A percentile compares a stretch with the other conserved stretches of the same genome.
These are phyloP conservation scores for Helleia helle DNA, from an alignment of 2,888 invertebrate species.

Conservation along the genomic window DNA sequence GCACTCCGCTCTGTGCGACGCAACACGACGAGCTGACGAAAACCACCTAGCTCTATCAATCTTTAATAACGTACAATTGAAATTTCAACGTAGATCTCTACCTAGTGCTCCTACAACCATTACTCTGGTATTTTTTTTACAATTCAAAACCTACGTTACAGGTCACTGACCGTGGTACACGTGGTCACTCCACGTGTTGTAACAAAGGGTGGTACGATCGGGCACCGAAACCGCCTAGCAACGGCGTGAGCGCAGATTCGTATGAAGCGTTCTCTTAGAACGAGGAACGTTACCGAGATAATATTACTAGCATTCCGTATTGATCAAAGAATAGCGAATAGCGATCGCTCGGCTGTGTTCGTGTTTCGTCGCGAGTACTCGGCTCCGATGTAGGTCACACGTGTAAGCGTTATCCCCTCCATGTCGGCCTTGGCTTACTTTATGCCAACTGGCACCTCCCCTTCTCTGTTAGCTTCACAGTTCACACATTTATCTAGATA, in stretches of 20 bases:
- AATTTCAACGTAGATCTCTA: not conserved
- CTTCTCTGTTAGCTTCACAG: constrained; percentile 35
- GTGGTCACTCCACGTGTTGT: constrained; percentile 37
- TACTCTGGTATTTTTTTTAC: not conserved
- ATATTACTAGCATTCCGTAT: constrained; percentile 37
- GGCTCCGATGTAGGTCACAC: constrained; percentile 69
- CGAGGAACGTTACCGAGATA: constrained; percentile 27
- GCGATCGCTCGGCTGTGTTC: constrained; percentile 23
- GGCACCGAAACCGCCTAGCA: not conserved
- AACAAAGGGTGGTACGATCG: constrained; percentile 21
- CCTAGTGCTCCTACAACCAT: not conserved
- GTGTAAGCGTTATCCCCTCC: constrained; percentile 70
- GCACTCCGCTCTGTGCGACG: constrained; percentile 41
- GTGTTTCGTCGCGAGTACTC: constrained; percentile 47
- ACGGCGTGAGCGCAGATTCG: constrained; percentile 12
- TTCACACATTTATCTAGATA: constrained; percentile 25
- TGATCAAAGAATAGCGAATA: constrained; percentile 40
- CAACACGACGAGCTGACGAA: constrained; percentile 24
- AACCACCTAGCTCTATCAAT: not conserved
- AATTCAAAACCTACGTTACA: constrained; percentile 19
- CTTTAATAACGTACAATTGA: not conserved
- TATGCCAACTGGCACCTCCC: constrained; percentile 53
- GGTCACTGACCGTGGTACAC: constrained; percentile 50
- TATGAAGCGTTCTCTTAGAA: constrained; percentile 25
- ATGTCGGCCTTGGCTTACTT: constrained; percentile 71